phyloP scores from a whole-genome alignment of 2,888 invertebrate genomes.

The Caenorhabditis auriculariae region DNA sequence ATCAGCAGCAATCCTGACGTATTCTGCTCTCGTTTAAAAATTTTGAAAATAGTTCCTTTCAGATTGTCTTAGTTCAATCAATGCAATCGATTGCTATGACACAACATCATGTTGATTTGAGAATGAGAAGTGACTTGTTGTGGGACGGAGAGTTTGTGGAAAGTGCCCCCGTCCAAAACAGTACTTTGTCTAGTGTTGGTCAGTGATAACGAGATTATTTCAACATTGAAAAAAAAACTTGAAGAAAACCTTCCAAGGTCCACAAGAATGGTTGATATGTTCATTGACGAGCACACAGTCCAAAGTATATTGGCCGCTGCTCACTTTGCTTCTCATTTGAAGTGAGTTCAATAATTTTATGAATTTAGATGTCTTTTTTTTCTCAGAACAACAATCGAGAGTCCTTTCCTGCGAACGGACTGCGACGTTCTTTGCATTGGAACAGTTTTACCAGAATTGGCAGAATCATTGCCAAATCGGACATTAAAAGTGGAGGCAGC shows the following conservation, averaged over 20 bases:
- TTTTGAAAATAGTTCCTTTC: constrained; percentile 6
- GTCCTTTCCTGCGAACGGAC: constrained; percentile 53
- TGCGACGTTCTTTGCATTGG: constrained; percentile 59
- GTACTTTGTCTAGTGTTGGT: constrained; percentile 34
- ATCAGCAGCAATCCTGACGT: constrained; percentile 43
- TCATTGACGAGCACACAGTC: constrained; percentile 56
- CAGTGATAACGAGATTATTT: background rate
- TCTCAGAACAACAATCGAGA: constrained; percentile 49
- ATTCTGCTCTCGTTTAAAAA: constrained; percentile 10
- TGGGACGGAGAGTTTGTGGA: constrained; percentile 47
- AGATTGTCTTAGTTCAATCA: constrained; percentile 46
- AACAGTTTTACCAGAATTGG: constrained; percentile 54
- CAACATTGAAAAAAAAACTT: constrained; percentile 1
- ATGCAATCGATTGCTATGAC: constrained; percentile 50
- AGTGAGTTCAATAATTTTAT: constrained; percentile 8
- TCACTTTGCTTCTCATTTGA: constrained; percentile 52
- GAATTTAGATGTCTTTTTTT: background rate
- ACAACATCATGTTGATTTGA: constrained; percentile 46
- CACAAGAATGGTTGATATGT: constrained; percentile 53
- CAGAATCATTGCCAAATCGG: constrained; percentile 41
- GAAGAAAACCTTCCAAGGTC: constrained; percentile 39
- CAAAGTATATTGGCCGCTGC: constrained; percentile 57
- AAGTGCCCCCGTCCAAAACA: constrained; percentile 31
- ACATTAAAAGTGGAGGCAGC: constrained; percentile 46
- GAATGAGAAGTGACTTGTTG: constrained; percentile 47